These are phyloP conservation scores for Peromyscus nudipes DNA, from an alignment of 2,797 vertebrate species.

Conservation along the genomic window DNA sequence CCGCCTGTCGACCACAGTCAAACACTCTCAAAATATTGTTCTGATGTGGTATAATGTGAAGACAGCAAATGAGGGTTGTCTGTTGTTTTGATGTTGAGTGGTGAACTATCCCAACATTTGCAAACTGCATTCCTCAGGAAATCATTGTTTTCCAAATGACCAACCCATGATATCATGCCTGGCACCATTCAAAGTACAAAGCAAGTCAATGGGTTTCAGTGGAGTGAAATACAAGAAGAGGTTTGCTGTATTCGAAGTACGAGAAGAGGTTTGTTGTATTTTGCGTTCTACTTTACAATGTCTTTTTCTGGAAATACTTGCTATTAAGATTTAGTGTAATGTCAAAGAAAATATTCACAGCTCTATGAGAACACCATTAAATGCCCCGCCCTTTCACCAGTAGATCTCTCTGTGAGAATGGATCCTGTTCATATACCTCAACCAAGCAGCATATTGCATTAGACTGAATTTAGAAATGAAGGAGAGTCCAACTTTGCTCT, in stretches of 20 bases:
- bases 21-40: not conserved
- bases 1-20: not conserved
- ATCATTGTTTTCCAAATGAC: slow-evolving; percentile 22
- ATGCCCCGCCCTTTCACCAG: not conserved
- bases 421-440: not conserved
- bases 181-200: not conserved
- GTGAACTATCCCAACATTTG: not conserved
- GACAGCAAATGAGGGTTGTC: not conserved
- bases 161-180: not conserved
- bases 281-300: not conserved
- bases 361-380: not conserved
- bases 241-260: not conserved
- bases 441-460: not conserved
- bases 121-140: not conserved
- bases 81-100: not conserved
- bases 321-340: not conserved
- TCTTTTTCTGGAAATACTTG: not conserved
- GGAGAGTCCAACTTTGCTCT: not conserved
- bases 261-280: not conserved
- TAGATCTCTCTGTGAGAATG: not conserved
- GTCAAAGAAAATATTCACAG: slow-evolving; percentile 16
- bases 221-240: not conserved
- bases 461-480: not conserved
- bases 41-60: not conserved
- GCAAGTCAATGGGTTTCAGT: not conserved